phyloP scores from a whole-genome alignment of 2,888 invertebrate genomes.

The Drosophila anomelani region DNA sequence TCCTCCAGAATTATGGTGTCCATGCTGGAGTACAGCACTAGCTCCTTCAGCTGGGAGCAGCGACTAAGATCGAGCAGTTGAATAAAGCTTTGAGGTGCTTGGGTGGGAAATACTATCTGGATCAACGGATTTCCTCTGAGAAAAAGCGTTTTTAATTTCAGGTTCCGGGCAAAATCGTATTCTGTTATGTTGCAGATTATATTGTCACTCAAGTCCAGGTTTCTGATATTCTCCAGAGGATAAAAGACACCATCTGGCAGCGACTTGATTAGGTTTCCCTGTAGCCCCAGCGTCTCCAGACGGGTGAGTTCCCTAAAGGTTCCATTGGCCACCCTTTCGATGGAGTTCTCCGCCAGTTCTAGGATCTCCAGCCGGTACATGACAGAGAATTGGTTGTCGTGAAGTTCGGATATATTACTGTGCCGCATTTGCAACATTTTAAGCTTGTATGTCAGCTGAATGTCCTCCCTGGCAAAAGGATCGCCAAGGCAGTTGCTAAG shows the following conservation, averaged over 20 bases:
- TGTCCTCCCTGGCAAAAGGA: not conserved
- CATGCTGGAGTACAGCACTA: slow-evolving; percentile 65
- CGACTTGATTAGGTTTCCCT: slow-evolving; percentile 66
- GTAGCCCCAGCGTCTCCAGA: slow-evolving; percentile 71
- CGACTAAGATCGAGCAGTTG: slow-evolving; percentile 75
- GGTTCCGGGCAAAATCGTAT: slow-evolving; percentile 61
- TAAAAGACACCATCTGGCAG: slow-evolving; percentile 55
- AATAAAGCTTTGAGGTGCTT: slow-evolving; percentile 44
- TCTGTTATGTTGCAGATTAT: slow-evolving; percentile 56
- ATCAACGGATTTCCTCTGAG: slow-evolving; percentile 76
- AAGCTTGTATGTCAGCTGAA: not conserved
- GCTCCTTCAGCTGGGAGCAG: slow-evolving; percentile 48
- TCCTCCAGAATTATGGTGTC: slow-evolving; percentile 66
- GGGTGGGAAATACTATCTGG: slow-evolving; percentile 47
- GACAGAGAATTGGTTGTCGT: slow-evolving; percentile 61
- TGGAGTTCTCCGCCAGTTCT: slow-evolving; percentile 71
- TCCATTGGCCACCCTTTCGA: slow-evolving; percentile 62
- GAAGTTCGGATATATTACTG: slow-evolving; percentile 61
- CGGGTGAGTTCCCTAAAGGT: slow-evolving; percentile 68
- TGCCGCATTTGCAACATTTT: not conserved
- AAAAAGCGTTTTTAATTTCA: slow-evolving; percentile 68
- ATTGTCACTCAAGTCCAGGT: slow-evolving; percentile 79
- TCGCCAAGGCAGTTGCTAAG: not conserved
- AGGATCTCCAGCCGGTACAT: slow-evolving; percentile 64
- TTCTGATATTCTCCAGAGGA: slow-evolving; percentile 66